Conservation (phyloP, 2,888 invertebrate species). For the Spilosoma lubricipeda region DNA sequence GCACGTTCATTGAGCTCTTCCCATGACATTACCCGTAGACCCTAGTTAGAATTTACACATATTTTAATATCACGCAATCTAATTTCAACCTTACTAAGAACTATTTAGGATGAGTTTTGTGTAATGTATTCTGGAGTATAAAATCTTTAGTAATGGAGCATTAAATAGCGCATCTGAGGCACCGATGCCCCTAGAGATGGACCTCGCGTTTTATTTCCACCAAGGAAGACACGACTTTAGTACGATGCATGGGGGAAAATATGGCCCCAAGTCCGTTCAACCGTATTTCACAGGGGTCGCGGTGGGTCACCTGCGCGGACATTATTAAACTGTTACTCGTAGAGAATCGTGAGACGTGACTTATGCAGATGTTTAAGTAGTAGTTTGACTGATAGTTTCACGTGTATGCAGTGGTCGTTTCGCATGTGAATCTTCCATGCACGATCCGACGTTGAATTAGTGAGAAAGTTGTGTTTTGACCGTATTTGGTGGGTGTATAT, state of each 20-base stretch:
- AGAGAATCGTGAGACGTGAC: constrained; percentile 83
- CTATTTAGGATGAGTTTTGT: constrained; percentile 28
- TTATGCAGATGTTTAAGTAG: constrained; percentile 85
- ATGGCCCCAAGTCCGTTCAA: constrained; percentile 82
- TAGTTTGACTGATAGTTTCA: constrained; percentile 84
- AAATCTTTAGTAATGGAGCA: constrained; percentile 48
- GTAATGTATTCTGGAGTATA: constrained; percentile 32
- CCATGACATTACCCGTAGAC: constrained; percentile 83
- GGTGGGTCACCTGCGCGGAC: constrained; percentile 80
- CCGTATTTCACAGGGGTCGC: constrained; percentile 83
- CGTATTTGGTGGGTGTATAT: constrained; percentile 56
- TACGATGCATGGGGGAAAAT: constrained; percentile 84
- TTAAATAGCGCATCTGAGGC: constrained; percentile 83
- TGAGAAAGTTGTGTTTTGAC: constrained; percentile 71
- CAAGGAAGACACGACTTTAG: constrained; percentile 84
- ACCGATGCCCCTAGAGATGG: constrained; percentile 86
- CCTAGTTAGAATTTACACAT: constrained; percentile 57
- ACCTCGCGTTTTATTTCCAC: constrained; percentile 86
- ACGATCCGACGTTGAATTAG: constrained; percentile 78
- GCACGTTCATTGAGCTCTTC: constrained; percentile 85
- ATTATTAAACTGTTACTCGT: constrained; percentile 85
- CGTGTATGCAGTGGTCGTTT: constrained; percentile 79
- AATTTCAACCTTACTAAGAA: constrained; percentile 31
- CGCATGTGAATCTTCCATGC: constrained; percentile 81
- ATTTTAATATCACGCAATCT: constrained; percentile 25